Conservation (phyloP, 2,797 vertebrate species). For the Limnodromus scolopaceus region DNA sequence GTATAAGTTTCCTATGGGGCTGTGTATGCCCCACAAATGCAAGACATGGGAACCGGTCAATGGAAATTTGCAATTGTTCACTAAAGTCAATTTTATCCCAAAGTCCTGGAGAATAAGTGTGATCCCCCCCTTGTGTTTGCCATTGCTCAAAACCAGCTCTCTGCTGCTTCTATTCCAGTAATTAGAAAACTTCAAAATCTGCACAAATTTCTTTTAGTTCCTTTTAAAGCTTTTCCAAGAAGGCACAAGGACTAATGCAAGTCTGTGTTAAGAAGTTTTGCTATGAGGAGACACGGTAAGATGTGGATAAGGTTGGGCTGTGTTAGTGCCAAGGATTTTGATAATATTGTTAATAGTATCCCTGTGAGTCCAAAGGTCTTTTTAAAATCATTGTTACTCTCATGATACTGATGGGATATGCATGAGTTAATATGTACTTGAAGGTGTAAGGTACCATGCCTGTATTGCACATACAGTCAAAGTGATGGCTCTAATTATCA, state of each 20-base stretch:
- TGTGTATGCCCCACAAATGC: not conserved
- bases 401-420: not conserved
- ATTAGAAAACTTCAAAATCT: not conserved
- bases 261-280: not conserved
- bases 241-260: not conserved
- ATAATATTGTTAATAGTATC: not conserved
- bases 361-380: not conserved
- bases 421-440: not conserved
- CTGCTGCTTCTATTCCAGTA: not conserved
- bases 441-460: not conserved
- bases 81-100: not conserved
- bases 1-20: not conserved
- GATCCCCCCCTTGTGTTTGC: not conserved
- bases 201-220: not conserved
- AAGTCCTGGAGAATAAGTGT: not conserved
- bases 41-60: not conserved
- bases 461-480: not conserved
- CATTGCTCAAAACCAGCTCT: not conserved
- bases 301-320: not conserved
- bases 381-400: not conserved
- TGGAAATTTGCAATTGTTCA: not conserved
- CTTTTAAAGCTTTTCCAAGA: not conserved
- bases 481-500: not conserved
- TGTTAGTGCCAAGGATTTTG: not conserved
- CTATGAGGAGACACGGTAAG: not conserved